phyloP scores from a whole-genome alignment of 2,888 invertebrate genomes.

The Caenorhabditis panamensis region DNA sequence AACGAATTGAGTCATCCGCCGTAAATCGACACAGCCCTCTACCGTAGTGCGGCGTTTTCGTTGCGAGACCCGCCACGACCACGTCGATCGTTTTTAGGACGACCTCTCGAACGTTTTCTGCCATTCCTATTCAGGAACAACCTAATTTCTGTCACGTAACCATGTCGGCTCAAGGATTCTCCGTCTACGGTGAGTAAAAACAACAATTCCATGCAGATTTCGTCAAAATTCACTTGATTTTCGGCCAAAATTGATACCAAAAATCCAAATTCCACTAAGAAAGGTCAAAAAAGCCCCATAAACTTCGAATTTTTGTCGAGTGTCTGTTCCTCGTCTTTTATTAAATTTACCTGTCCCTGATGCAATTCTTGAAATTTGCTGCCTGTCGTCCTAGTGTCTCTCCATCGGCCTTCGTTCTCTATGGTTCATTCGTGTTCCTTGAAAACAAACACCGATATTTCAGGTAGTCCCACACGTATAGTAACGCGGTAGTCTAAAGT shows the following conservation, averaged over 20 bases:
- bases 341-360: not conserved
- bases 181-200: constrained; percentile 62
- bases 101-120: not conserved
- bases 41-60: constrained; percentile 47
- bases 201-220: not conserved
- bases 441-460: constrained; percentile 62
- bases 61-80: constrained; percentile 36
- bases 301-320: not conserved
- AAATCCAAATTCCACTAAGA: not conserved
- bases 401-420: constrained; percentile 64
- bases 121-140: not conserved
- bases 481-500: constrained; percentile 28
- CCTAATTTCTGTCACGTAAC: not conserved
- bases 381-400: constrained; percentile 24
- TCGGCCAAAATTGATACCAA: constrained; percentile 10
- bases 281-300: not conserved
- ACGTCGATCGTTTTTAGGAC: constrained; percentile 41
- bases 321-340: constrained; percentile 1
- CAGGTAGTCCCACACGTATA: constrained; percentile 50
- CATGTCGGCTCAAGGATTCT: constrained; percentile 57
- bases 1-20: constrained; percentile 23
- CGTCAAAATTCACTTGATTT: not conserved
- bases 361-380: not conserved
- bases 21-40: constrained; percentile 49
- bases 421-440: constrained; percentile 66